Evolutionary conservation across 1,140 invertebrate species (phyloP), one percentile per base, ranked within the genome.

Genomic region (Drosophila lacertosa): DNA sequence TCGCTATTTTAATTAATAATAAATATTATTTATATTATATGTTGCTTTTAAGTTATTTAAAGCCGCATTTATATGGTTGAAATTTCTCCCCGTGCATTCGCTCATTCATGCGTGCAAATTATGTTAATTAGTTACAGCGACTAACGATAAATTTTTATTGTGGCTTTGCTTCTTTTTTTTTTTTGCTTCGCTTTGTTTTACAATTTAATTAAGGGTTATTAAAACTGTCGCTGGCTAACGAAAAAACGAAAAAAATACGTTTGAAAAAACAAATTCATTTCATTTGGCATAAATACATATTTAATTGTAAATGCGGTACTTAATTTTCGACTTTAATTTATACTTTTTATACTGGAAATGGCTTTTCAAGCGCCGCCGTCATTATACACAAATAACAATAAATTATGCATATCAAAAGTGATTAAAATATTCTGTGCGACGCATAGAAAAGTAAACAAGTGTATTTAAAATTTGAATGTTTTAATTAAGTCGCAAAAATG

Each of bases 71-170:
- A 78, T n/a, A 69, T 57, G 63, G 44, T 33, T 39, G 15, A 26
- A 45, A 29, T 29, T 53, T 73, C 50, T 44, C 24, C 15, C 59
- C 18, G 71, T 1, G 9, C 26, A 29, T 29, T 29, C 37, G n/a
- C n/a, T 62, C 72, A 76, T 66, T 80, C 76, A 63, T 77, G 82
- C 82, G 77, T 77, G 77, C 73, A 65, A 88, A 86, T 88, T 74
- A 86, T 88, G 81, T 59, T 86, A 86, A 86, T 88, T 86, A 81
- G 81, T 86, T 86, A 81, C 81, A 86, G 70, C 70, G 33, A 50
- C 54, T 45, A 26, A 65, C 47, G 45, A 59, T 57, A 20, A 26
- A 24, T 53, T 11, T 22, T 39, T 22, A 11, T 54, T 47, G 59
- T 42, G 18, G 11, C 44, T 72, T 74, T 74, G 57, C 62, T 68